Conservation (phyloP, 2,888 invertebrate genomes). For the Eupeodes latifasciatus region DNA sequence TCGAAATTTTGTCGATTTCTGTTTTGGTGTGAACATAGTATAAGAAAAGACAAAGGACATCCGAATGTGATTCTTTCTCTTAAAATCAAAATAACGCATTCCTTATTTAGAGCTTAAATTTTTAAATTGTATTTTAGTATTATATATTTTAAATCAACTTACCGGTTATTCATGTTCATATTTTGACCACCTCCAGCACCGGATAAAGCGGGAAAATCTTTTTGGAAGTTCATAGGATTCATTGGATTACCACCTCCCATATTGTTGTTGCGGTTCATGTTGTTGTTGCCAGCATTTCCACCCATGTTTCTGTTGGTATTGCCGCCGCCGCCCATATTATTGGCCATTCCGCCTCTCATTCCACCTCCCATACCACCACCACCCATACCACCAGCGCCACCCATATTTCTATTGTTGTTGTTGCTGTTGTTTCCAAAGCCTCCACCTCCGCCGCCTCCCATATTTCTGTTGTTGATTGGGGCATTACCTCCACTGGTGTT, state of each 20-base stretch:
- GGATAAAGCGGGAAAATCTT: constrained; percentile 81
- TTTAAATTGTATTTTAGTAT: not conserved
- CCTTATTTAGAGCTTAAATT: constrained; percentile 2
- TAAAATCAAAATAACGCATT: constrained; percentile 11
- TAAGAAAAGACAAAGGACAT: constrained; percentile 35
- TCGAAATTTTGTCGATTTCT: not conserved
- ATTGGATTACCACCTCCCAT: constrained; percentile 63
- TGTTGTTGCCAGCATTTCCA: constrained; percentile 76
- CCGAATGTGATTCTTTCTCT: constrained; percentile 4
- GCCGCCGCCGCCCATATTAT: constrained; percentile 57
- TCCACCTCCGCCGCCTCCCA: constrained; percentile 75
- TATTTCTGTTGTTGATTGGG: constrained; percentile 77
- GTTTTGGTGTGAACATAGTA: constrained; percentile 24
- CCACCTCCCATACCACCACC: constrained; percentile 72
- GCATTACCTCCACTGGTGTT: constrained; percentile 84
- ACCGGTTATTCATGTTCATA: constrained; percentile 67
- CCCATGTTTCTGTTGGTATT: constrained; percentile 77
- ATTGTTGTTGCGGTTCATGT: constrained; percentile 73
- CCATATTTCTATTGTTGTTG: constrained; percentile 81
- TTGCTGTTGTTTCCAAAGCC: constrained; percentile 76
- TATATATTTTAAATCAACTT: constrained; percentile 18
- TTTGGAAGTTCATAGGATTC: constrained; percentile 79
- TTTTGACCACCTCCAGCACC: constrained; percentile 32
- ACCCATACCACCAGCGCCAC: constrained; percentile 80
- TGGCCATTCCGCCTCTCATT: constrained; percentile 78